Conservation (phyloP, 2,888 invertebrate genomes). For the Pterostichus madidus region DNA sequence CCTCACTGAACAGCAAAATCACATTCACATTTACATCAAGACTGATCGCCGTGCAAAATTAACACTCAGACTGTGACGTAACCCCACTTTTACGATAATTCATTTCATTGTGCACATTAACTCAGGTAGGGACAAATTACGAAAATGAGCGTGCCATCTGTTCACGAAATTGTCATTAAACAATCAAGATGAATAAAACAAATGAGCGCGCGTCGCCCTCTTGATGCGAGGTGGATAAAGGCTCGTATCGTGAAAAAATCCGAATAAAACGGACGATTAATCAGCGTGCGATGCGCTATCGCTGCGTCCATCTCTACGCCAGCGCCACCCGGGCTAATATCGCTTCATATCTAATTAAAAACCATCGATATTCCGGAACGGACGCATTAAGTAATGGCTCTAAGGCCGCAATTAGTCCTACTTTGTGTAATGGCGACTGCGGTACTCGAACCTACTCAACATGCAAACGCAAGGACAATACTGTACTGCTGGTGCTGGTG, state of each 20-base stretch:
- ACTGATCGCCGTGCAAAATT: constrained; percentile 20
- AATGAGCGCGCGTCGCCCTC: constrained; percentile 28
- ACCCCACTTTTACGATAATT: background rate
- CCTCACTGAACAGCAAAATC: constrained; percentile 25
- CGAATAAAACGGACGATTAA: constrained; percentile 63
- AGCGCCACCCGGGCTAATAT: constrained; percentile 44
- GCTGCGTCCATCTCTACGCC: background rate
- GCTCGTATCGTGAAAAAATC: constrained; percentile 56
- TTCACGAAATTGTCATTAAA: constrained; percentile 39
- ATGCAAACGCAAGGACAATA: constrained; percentile 23
- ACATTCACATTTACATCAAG: constrained; percentile 28
- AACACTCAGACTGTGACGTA: background rate
- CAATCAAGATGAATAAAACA: constrained; percentile 53
- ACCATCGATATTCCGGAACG: constrained; percentile 64
- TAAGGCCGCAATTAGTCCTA: constrained; percentile 63
- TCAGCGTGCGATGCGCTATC: constrained; percentile 57
- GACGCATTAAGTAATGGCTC: constrained; percentile 66
- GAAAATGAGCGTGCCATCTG: constrained; percentile 40
- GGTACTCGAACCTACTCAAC: constrained; percentile 26
- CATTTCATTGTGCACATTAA: constrained; percentile 4
- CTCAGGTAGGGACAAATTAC: constrained; percentile 21
- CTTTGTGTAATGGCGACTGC: constrained; percentile 61
- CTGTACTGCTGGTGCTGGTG: background rate
- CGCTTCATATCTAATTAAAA: constrained; percentile 66
- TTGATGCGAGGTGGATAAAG: constrained; percentile 17